These are phyloP conservation scores for Procavia capensis DNA, from an alignment of 2,113 vertebrate species.

Conservation along the genomic window DNA sequence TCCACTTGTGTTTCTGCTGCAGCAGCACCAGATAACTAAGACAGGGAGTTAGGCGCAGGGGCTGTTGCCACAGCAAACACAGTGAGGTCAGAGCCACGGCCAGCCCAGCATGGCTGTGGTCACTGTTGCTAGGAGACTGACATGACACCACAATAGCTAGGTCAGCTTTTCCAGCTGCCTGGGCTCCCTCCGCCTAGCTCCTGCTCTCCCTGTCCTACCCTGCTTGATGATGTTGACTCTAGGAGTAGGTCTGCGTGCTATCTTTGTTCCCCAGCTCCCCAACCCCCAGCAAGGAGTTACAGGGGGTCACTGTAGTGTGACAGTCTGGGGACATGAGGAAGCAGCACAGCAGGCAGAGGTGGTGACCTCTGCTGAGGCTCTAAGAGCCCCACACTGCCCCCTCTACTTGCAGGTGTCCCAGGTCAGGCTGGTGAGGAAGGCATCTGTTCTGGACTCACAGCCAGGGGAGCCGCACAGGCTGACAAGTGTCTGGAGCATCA, in stretches of 20 bases:
- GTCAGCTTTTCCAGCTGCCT: conserved; percentile 62
- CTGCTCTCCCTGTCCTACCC: conserved; percentile 9
- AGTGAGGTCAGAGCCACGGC: conserved; percentile 69
- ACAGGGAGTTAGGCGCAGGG: not conserved
- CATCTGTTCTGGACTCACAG: not conserved
- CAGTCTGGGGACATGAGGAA: not conserved
- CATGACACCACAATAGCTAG: conserved; percentile 31
- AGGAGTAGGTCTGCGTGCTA: not conserved
- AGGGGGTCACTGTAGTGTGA: not conserved
- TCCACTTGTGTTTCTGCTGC: not conserved
- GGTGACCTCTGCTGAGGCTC: not conserved
- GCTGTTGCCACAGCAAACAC: conserved; percentile 82
- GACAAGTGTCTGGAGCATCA: not conserved
- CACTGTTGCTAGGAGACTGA: conserved; percentile 71
- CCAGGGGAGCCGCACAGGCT: not conserved
- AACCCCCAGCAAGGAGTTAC: not conserved
- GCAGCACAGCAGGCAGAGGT: not conserved
- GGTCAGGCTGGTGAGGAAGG: not conserved
- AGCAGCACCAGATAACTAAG: not conserved
- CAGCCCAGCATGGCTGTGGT: conserved; percentile 20
- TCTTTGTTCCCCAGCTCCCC: not conserved
- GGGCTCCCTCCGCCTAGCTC: not conserved
- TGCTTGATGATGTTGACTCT: not conserved
- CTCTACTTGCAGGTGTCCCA: not conserved
- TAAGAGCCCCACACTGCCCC: not conserved